phyloP scores from a whole-genome alignment of 2,888 invertebrate species.

The Bimastos eiseni region DNA sequence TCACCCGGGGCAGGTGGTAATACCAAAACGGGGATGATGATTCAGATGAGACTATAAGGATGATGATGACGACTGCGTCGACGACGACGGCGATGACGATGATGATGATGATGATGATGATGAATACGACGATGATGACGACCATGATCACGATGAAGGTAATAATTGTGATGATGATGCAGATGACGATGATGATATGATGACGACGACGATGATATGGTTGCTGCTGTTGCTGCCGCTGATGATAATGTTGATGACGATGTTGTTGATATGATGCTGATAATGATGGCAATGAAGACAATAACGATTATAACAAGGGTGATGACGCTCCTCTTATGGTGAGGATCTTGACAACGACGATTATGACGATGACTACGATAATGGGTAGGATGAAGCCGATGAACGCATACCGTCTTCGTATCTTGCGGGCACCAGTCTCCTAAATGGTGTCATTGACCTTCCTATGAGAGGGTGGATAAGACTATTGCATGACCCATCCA shows the following conservation, averaged over 20 bases:
- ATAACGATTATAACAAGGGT: neutral
- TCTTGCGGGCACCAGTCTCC: conserved; percentile 41
- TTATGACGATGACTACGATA: neutral
- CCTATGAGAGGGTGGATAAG: conserved; percentile 42
- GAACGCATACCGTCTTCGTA: conserved; percentile 43
- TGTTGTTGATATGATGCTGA: neutral
- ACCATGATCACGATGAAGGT: no score
- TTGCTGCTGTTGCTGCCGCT: no score
- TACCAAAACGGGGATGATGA: neutral
- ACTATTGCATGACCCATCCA: conserved; percentile 50
- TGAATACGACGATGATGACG: neutral
- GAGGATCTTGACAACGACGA: neutral
- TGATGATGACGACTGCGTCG: neutral
- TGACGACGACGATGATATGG: neutral
- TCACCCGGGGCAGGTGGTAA: neutral
- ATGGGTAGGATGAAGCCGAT: neutral
- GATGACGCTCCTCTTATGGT: neutral
- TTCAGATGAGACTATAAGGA: no score
- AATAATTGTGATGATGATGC: neutral
- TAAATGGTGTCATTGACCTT: conserved; percentile 42
- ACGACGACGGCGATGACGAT: neutral
- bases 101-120: neutral
- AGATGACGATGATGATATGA: neutral
- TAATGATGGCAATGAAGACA: neutral
- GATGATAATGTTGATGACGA: neutral